A percentile compares a stretch with the other conserved stretches of the same genome.
Conservation (phyloP, 2,888 invertebrate genomes). For the Amorpha juglandis region DNA sequence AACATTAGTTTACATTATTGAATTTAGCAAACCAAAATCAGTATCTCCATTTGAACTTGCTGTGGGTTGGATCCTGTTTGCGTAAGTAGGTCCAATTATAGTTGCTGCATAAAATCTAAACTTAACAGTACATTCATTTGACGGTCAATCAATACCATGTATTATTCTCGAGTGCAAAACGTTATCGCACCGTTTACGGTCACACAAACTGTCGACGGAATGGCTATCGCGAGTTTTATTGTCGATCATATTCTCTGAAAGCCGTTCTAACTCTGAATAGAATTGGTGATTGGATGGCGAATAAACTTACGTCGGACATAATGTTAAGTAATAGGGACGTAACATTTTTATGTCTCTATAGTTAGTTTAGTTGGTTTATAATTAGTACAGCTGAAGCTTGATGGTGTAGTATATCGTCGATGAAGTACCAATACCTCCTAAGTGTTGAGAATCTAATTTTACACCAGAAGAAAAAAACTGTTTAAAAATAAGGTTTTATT, state of each 20-base stretch:
- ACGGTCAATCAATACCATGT: slow-evolving; percentile 24
- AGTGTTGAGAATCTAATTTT: no score
- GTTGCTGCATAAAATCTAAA: not conserved
- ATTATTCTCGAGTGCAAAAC: slow-evolving; percentile 22
- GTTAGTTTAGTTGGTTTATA: not conserved
- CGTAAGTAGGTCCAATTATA: no score
- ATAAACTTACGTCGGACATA: not conserved
- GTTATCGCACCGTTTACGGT: slow-evolving; percentile 29
- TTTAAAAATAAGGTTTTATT: no score
- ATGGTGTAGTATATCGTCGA: no score
- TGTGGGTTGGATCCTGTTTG: no score
- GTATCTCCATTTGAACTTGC: no score
- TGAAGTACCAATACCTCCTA: no score
- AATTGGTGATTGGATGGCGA: slow-evolving; percentile 9
- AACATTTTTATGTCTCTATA: not conserved
- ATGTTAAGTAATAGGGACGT: slow-evolving; percentile 13
- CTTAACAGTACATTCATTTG: not conserved
- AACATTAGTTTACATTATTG: no score
- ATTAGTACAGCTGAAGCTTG: no score
- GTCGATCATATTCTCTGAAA: slow-evolving; percentile 28
- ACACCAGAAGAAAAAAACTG: no score
- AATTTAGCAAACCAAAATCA: no score
- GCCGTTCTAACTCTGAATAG: slow-evolving; percentile 19
- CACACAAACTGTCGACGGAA: slow-evolving; percentile 25
- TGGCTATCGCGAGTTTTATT: slow-evolving; percentile 27